Base-by-base conservation (phyloP, 1,140 invertebrate species). In the Anadara kagoshimensis region DNA sequence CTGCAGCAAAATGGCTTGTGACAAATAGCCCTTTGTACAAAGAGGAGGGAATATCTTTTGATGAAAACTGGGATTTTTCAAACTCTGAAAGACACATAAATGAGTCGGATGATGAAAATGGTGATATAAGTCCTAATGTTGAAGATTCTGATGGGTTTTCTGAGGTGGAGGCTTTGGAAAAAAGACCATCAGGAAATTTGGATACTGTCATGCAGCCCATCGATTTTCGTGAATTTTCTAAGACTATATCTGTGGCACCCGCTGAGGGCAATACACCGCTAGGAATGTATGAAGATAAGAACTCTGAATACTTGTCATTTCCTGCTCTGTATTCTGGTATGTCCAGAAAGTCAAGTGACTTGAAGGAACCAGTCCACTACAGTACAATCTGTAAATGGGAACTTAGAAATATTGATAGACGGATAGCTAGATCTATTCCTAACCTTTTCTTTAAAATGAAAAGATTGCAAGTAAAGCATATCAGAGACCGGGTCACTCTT, bases 371-470 rank as follows among this genome's bases (percentile, higher is more conserved):
- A 22, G 56, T 78, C 5, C 69, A 72, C 58, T 78, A 78, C 44
- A 78, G 77, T 66, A 47, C 43, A 5, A 68, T 77, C n/a, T 70
- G 41, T 16, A 77, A 74, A 65, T 77, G 61, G 62, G 75, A 79
- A 59, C 45, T 78, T 16, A 61, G 77, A 36, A 58, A 54, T 61
- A 24, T 45, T 56, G 77, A 73, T 61, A 67, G 78, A 63, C 22
- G 78, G 54, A 62, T 45, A 45, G 78, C 75, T 20, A 26, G 20
- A 44, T 64, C 36, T 54, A 26, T 77, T 14, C 69, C 75, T 58
- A 80, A 74, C 49, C 69, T 75, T 24, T 81, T 76, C 69, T 77
- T 71, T 49, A 78, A n/a, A 69, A 26, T 67, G 22, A 78, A 72
- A 29, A 72, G 65, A 47, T 26, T 69, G 10, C 73, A 78, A 61